Percentiles rank a stretch among this genome's conserved stretches.
These are phyloP conservation scores for Rhyacophila evoluta DNA, from an alignment of 2,888 invertebrate genomes.

Conservation along the genomic window DNA sequence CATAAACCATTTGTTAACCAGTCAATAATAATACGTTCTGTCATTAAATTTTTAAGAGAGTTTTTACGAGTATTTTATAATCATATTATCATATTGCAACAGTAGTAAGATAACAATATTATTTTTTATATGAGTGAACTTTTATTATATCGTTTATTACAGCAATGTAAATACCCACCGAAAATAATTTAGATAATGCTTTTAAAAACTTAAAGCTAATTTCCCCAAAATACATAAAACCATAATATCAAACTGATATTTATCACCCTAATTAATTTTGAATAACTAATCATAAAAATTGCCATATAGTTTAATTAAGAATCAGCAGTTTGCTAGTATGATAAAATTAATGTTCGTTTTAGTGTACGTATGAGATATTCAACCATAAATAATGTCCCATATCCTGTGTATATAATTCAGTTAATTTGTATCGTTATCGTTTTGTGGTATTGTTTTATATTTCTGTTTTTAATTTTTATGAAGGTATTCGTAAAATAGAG, in stretches of 20 bases:
- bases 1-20: too few species aligned
- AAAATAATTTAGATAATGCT: background rate
- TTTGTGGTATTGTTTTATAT: background rate
- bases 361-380: background rate
- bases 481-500: background rate
- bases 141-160: background rate
- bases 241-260: background rate
- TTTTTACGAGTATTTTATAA: too few species aligned
- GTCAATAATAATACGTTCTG: too few species aligned
- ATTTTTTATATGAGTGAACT: too few species aligned
- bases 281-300: background rate
- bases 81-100: too few species aligned
- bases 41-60: too few species aligned
- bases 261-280: slow-evolving; percentile 1
- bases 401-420: background rate
- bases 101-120: too few species aligned
- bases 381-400: too few species aligned
- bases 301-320: background rate
- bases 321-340: background rate
- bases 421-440: too few species aligned
- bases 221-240: background rate
- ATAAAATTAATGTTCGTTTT: background rate
- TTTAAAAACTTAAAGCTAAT: background rate
- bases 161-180: background rate
- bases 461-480: background rate